A percentile compares a stretch with the other conserved stretches of the same genome.
Evolutionary conservation across 2,888 invertebrate genomes (phyloP).

Genomic region (Atrina japonica): DNA sequence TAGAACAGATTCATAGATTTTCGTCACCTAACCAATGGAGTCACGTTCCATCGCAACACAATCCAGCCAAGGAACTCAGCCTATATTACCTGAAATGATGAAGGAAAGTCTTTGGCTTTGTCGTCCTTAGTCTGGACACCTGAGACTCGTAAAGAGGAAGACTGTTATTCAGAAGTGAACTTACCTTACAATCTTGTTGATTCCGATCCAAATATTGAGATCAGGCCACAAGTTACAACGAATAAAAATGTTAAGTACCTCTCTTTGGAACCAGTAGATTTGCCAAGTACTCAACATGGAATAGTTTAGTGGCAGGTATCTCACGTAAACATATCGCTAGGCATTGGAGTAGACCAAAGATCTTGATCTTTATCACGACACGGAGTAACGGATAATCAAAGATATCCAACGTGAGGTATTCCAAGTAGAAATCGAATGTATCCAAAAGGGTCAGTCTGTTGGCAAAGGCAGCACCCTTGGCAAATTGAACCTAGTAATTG

Average conservation of each 20-base stretch:
- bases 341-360: no score
- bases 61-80: slow-evolving; percentile 43
- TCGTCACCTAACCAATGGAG: slow-evolving; percentile 41
- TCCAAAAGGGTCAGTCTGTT: no score
- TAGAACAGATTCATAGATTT: slow-evolving; percentile 25
- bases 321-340: no score
- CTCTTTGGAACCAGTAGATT: neutral
- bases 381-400: no score
- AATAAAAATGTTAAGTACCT: neutral
- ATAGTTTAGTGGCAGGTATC: slow-evolving; percentile 17
- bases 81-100: neutral
- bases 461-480: no score
- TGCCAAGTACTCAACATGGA: slow-evolving; percentile 39
- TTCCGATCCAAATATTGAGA: slow-evolving; percentile 27
- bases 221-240: slow-evolving; percentile 26
- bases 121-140: neutral
- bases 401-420: no score
- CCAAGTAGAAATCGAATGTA: no score
- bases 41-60: slow-evolving; percentile 26
- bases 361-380: no score
- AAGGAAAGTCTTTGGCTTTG: slow-evolving; percentile 37
- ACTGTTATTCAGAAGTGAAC: neutral
- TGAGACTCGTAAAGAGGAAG: neutral
- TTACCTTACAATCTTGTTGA: slow-evolving; percentile 22
- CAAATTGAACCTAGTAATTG: no score